These are phyloP conservation scores for Neomicropteryx cornuta DNA, from an alignment of 1,140 invertebrate species.

Conservation along the genomic window DNA sequence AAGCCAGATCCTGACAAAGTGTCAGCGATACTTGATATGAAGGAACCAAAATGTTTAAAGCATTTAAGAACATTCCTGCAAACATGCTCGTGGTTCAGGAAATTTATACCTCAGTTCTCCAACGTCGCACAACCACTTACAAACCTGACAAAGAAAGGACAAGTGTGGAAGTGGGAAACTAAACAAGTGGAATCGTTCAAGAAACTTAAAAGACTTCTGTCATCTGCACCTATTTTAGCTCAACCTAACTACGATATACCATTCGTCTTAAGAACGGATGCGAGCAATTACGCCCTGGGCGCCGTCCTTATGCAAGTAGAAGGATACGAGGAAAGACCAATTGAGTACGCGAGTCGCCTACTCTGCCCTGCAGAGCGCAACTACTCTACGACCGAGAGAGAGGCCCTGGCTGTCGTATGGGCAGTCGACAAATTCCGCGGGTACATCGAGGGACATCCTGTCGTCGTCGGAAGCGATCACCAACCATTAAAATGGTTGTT, in stretches of 20 bases:
- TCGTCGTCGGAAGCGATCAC: slow-evolving; percentile 35
- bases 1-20: slow-evolving; percentile 19
- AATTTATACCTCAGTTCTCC: slow-evolving; percentile 24
- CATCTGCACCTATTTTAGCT: no score
- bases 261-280: slow-evolving; percentile 18
- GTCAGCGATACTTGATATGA: no score
- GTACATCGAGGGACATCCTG: slow-evolving; percentile 22
- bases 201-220: no score
- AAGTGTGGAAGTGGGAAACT: slow-evolving; percentile 12
- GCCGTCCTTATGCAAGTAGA: slow-evolving; percentile 19
- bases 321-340: slow-evolving; percentile 19
- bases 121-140: slow-evolving; percentile 23
- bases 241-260: slow-evolving; percentile 13
- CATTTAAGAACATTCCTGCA: slow-evolving; percentile 17
- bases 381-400: slow-evolving; percentile 30
- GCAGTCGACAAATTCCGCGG: slow-evolving; percentile 27
- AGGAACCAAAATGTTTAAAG: slow-evolving; percentile 17
- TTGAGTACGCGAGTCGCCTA: slow-evolving; percentile 26
- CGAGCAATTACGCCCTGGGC: slow-evolving; percentile 19
- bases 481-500: slow-evolving; percentile 35
- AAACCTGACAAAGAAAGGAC: slow-evolving; percentile 19
- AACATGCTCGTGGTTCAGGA: slow-evolving; percentile 20
- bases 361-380: slow-evolving; percentile 30
- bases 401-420: slow-evolving; percentile 35
- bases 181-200: slow-evolving; percentile 7